Base-by-base conservation (phyloP, 2,113 vertebrate genomes). In the Zosterops hypoxanthus region DNA sequence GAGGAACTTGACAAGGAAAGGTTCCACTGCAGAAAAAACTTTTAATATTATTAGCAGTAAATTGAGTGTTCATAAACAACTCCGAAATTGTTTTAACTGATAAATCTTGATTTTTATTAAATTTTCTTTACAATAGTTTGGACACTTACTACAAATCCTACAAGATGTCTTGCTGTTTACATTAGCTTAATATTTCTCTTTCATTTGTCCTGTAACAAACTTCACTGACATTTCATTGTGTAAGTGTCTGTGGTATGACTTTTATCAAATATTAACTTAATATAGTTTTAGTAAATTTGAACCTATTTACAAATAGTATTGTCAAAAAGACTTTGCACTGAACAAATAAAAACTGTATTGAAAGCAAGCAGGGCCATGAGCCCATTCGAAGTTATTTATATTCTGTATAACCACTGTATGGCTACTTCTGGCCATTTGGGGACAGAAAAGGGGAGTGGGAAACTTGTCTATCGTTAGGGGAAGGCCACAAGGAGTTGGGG, bases 141-240 rank as follows among this genome's bases (percentile, higher is more conserved):
- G 88, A 63, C 55, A 82, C 33, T 83, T 89, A 91, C 82, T 91
- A 86, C 88, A 91, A 46, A 26, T 95, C 42, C 28, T 92, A 68
- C 59, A 91, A 55, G 64, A 70, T 0, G 15, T 31, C 21, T 88
- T 56, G 16, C 55, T 92, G 36, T 90, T 95, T 96, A 89, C 36
- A 52, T 68, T 86, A 81, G 25, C 24, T 79, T 75, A 88, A 78
- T 70, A 36, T 95, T 86, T 94, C 26, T 82, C 76, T 96, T 96
- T 90, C 53, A 84, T 85, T 95, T 95, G 60, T 81, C 49, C 63
- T 72, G 22, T 71, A 77, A 71, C 13, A 86, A 87, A 85, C 77
- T 89, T 79, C 61, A 57, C 63, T 85, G 77, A 75, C 33, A 60
- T 88, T 94, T 95, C 36, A 79, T 66, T 90, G 47, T 63, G n/a